These are phyloP conservation scores for Anguilla anguilla DNA, from an alignment of 2,797 vertebrate genomes.

Conservation along the genomic window DNA sequence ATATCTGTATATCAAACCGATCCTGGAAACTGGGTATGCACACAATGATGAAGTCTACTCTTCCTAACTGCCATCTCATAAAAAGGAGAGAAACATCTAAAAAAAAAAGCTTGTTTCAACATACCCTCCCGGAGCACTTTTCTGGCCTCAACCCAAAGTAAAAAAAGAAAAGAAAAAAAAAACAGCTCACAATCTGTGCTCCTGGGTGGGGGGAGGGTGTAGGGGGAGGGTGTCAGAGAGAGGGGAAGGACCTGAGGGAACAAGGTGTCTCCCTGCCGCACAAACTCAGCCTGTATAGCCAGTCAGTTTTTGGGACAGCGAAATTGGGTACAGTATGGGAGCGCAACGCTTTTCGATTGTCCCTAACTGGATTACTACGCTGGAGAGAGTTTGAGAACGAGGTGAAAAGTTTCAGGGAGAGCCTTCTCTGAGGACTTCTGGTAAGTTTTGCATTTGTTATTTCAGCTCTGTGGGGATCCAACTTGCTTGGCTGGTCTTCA, in stretches of 20 bases:
- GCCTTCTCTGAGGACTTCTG: conserved; percentile 55
- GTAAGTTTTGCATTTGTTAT: conserved; percentile 49
- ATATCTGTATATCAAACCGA: not conserved
- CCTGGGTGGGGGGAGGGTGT: conserved; percentile 34
- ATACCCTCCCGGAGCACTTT: conserved; percentile 30
- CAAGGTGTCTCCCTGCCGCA: conserved; percentile 63
- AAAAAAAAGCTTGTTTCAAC: conserved; percentile 32
- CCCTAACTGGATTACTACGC: conserved; percentile 50
- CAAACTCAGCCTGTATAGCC: conserved; percentile 50
- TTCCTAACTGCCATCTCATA: not conserved
- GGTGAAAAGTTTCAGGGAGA: conserved; percentile 50
- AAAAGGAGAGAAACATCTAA: conserved; percentile 16
- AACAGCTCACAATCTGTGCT: conserved; percentile 60
- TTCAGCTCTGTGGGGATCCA: not conserved
- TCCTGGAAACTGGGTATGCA: not conserved
- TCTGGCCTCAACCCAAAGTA: conserved; percentile 57
- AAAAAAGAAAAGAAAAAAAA: conserved; percentile 30
- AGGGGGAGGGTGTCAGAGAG: conserved; percentile 46
- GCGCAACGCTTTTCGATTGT: not conserved
- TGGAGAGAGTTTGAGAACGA: conserved; percentile 47
- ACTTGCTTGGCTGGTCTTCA: not conserved
- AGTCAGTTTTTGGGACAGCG: conserved; percentile 25
- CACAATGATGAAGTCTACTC: not conserved
- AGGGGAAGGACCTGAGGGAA: conserved; percentile 56
- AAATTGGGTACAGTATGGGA: conserved; percentile 54